Evolutionary conservation across 2,113 vertebrate species (phyloP), one percentile per base, ranked within the genome.

Genomic region (Malaclemys terrapin): DNA sequence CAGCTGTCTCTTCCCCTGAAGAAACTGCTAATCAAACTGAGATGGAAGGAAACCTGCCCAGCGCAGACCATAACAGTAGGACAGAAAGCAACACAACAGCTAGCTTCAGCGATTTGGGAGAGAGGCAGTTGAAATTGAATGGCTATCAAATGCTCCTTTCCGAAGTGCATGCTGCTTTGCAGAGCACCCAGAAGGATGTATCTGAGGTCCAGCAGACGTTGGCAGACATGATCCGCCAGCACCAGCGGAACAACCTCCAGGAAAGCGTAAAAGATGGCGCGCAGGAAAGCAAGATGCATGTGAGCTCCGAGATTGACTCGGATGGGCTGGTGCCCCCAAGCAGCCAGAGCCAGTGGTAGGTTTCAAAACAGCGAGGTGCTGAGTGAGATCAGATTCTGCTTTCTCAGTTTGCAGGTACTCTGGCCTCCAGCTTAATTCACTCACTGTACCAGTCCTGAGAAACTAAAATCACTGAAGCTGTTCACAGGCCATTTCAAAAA

Each of bases 211-310:
- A 99, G 95, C 97, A 98, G 88, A 98, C 96, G 50, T 97, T 99
- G 93, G 87, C 98, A 11, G 92, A 97, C 90, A 97, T 99, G 98
- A 98, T 99, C 94, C 98, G 91, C 83, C 98, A 98, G 93, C 99
- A 99, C 97, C 98, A 98, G 89, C 98, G 96, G 93, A 97, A 91
- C 79, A 98, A 95, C 17, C 92, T 98, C 57, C 96, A 97, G 88
- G 96, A 93, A 93, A 80, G 94, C 76, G 87, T 91, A 56, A 83
- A 92, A 8, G 96, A 94, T 8, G 95, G 38, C 53, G 59, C 38
- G 3, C 86, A 95, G 38, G 96, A 97, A 79, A 93, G 65, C n/a
- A 97, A 87, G 25, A 35, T 91, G 84, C 93, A 96, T 29, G 84
- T 91, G 47, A 94, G 27, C 11, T 87, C 96, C 13, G 91, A 96